Evolutionary conservation across 2,888 invertebrate species (phyloP).

Genomic region (Pinctada fucata): DNA sequence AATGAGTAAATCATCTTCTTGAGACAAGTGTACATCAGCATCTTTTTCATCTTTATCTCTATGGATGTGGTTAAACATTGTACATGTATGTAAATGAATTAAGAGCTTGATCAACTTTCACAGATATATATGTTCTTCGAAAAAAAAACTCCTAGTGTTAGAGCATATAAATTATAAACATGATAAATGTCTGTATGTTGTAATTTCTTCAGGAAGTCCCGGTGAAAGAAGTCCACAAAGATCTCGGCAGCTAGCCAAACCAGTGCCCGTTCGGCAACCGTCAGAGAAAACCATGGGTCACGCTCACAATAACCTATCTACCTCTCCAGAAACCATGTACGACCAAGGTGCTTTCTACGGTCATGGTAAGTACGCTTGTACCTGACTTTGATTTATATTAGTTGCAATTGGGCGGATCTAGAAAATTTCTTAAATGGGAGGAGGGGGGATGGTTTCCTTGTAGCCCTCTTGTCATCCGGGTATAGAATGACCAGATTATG

Average conservation of each 20-base stretch:
- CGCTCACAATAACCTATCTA: conserved; percentile 33
- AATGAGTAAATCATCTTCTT: not conserved
- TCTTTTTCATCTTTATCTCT: not conserved
- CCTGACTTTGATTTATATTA: no score
- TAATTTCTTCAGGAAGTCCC: conserved; percentile 15
- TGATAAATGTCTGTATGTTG: no score
- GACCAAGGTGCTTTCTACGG: conserved; percentile 16
- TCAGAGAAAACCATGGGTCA: conserved; percentile 58
- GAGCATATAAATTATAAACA: no score
- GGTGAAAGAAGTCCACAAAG: conserved; percentile 22
- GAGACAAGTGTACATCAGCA: not conserved
- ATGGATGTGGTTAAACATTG: no score
- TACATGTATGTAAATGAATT: not conserved
- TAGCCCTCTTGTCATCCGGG: no score
- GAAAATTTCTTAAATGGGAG: no score
- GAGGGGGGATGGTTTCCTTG: no score
- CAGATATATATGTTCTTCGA: no score
- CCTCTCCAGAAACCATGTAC: not conserved
- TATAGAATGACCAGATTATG: no score
- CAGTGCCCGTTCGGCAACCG: conserved; percentile 59
- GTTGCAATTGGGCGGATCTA: no score
- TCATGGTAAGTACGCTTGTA: conserved; percentile 13
- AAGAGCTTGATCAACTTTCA: conserved; percentile 5
- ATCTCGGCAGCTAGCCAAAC: conserved; percentile 60
- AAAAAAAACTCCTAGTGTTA: no score